phyloP scores from a whole-genome alignment of 2,888 invertebrate species.

The Metopia argyrocephala region DNA sequence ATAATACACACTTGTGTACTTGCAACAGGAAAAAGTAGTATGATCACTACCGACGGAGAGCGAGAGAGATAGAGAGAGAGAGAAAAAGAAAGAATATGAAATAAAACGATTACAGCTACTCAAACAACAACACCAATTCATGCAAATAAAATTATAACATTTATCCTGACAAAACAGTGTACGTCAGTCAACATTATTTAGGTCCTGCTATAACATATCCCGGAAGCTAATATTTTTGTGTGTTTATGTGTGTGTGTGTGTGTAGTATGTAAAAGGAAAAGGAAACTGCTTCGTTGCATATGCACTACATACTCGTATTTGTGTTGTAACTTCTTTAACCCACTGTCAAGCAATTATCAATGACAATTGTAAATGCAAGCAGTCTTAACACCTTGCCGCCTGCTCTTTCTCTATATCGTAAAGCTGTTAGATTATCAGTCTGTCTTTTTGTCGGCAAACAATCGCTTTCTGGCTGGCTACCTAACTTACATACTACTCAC shows the following conservation, averaged over 20 bases:
- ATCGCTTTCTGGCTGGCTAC: background rate
- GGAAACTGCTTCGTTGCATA: background rate
- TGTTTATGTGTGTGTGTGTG: background rate
- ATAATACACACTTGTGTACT: background rate
- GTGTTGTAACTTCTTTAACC: background rate
- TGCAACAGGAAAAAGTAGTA: no score
- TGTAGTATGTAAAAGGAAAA: no score
- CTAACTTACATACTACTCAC: background rate
- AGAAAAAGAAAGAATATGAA: no score
- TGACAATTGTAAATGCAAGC: conserved; percentile 58
- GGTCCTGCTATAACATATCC: conserved; percentile 6
- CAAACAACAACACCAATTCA: conserved; percentile 30
- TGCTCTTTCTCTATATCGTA: background rate
- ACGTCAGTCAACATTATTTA: conserved; percentile 32
- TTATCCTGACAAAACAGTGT: conserved; percentile 50
- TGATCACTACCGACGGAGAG: no score
- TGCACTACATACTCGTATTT: background rate
- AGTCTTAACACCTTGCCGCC: conserved; percentile 44
- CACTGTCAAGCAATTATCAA: conserved; percentile 54
- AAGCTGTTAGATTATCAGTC: conserved; percentile 1
- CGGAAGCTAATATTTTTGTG: no score
- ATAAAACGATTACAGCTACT: background rate
- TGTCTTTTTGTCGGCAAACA: background rate
- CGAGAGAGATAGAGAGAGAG: background rate
- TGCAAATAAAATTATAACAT: conserved; percentile 51